Conservation (phyloP, 2,113 vertebrate species). For the Anarrhichthys ocellatus region DNA sequence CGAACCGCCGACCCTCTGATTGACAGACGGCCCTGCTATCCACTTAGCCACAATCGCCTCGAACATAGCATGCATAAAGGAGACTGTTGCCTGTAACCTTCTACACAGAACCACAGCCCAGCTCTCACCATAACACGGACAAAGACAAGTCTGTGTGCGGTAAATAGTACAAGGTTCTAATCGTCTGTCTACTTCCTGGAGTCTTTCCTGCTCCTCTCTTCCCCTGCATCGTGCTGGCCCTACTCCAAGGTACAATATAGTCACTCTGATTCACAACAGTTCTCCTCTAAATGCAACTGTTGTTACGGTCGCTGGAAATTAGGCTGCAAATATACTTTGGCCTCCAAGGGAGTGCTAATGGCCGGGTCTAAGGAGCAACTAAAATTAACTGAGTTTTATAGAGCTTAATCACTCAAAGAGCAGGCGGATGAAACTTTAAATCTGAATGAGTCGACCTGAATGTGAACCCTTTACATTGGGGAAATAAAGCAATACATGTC, state of each 20-base stretch:
- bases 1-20: too few relatives aligned
- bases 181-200: constrained; percentile 33
- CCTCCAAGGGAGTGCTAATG: constrained; percentile 26
- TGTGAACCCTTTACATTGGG: background rate
- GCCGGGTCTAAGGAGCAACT: constrained; percentile 27
- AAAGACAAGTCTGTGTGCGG: constrained; percentile 15
- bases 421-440: constrained; percentile 14
- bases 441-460: constrained; percentile 18
- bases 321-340: constrained; percentile 37
- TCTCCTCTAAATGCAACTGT: constrained; percentile 38
- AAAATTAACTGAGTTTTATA: constrained; percentile 16
- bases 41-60: too few relatives aligned
- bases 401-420: constrained; percentile 23
- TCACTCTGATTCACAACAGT: constrained; percentile 47
- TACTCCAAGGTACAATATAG: constrained; percentile 52
- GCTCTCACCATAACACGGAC: background rate
- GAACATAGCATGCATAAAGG: background rate
- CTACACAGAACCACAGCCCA: background rate
- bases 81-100: background rate
- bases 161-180: constrained; percentile 39
- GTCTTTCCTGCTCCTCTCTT: constrained; percentile 21
- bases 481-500: constrained; percentile 16
- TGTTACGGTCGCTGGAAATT: constrained; percentile 41
- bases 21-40: too few relatives aligned
- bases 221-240: constrained; percentile 28